These are phyloP conservation scores for Gnathonemus echidnorhynchus DNA, from an alignment of 2,113 vertebrate genomes.

Conservation along the genomic window DNA sequence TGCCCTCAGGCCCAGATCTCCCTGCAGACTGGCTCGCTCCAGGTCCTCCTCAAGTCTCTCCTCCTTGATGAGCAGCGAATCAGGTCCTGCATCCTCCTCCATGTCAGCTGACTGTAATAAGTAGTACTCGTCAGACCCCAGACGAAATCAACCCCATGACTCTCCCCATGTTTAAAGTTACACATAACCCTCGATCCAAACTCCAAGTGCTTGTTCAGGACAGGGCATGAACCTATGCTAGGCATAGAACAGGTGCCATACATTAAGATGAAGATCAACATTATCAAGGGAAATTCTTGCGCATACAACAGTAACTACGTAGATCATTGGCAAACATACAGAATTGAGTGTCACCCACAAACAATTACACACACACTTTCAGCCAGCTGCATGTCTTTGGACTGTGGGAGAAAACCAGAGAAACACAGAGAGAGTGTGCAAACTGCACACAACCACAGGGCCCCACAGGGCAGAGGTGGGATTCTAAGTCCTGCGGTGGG, in stretches of 20 bases:
- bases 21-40: not conserved
- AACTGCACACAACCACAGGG: not conserved
- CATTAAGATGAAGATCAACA: not conserved
- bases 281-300: not conserved
- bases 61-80: constrained; percentile 12
- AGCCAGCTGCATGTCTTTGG: not conserved
- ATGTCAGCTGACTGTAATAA: not conserved
- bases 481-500: not conserved
- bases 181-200: too few species aligned
- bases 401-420: not conserved
- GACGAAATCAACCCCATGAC: not conserved
- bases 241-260: not conserved
- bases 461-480: not conserved
- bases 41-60: constrained; percentile 12
- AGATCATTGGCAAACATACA: not conserved
- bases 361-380: not conserved
- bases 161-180: not conserved
- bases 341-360: not conserved
- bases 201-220: not conserved
- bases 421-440: not conserved
- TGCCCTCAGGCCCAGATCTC: constrained; percentile 39
- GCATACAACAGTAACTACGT: not conserved
- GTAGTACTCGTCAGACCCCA: not conserved
- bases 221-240: not conserved
- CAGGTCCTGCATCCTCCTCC: not conserved